Evolutionary conservation across 1,140 invertebrate genomes (phyloP), one percentile per base, ranked within the genome.

Genomic region (Trichomalopsis sarcophagae): DNA sequence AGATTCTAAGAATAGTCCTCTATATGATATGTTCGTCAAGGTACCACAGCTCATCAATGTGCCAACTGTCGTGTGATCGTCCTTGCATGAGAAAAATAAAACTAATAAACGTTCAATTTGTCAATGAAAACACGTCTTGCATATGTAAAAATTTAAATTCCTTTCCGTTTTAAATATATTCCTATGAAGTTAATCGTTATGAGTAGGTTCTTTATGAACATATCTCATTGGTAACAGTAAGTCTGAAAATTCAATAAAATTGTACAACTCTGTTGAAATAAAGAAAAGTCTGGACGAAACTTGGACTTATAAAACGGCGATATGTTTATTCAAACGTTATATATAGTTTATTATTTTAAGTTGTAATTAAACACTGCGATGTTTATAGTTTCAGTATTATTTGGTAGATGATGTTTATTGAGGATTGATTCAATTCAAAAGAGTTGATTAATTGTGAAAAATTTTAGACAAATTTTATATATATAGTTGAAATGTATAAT

Each of bases 31-130:
- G 2, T 30, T 81, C 23, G 30, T 73, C 17, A 33, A 7, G 50
- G 55, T 50, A 30, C 7, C 21, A 7, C 14, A 74, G 69, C 6
- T 81, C 50, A 77, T 83, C 23, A n/a, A 83, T 83, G 74, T 83
- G 62, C 55, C 76, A 84, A 84, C 40, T 78, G 66, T 71, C 27
- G 75, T 73, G 30, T 83, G 62, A 73, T 78, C 14, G 33, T 78
- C 10, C 44, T 62, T 71, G 66, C 62, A 71, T 84, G 50, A 83
- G n/a, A 68, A 83, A 62, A 44, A 69, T 44, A 55, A 23, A 76
- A 82, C 10, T 82, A 17, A 74, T 30, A 77, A 76, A 66, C 11
- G 11, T 68, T 47, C 62, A 76, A n/a, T 83, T 76, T 23, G 47
- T 68, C 36, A 77, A 75, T n/a, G 30, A 36, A 82, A 75, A 44